Base-by-base conservation (phyloP, 2,113 vertebrate species). In the Cynocephalus volans region DNA sequence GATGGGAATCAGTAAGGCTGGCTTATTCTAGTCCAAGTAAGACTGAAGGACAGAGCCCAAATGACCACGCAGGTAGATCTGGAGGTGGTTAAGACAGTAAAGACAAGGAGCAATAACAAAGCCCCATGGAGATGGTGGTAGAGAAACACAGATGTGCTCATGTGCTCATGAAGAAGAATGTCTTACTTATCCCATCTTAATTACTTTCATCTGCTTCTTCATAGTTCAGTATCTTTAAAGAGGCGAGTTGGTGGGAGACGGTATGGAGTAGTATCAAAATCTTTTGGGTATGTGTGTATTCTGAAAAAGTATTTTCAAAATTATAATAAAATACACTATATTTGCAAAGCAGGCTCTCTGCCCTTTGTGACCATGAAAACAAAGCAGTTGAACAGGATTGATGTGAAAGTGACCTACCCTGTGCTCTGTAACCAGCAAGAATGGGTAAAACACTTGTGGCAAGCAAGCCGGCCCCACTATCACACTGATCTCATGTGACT, bases 141-240 rank as follows among this genome's bases (percentile, higher is more conserved):
- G 69, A 86, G 85, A 85, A 12, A 65, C 5, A 17, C 1, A 17
- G 65, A 58, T 89, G 86, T 93, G 92, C 85, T 96, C 77, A 58
- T 89, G 86, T 93, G 92, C 85, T 96, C 77, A 19, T 62, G 96
- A 97, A 97, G 96, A 95, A 91, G 77, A 97, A 89, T 56, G 64
- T 60, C 97, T 97, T 93, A 54, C 72, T 96, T 96, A 84, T 64
- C 64, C 76, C 60, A 80, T 60, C 92, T 94, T 95, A 95, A 97
- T 94, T 84, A 97, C 94, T 90, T 80, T 96, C 97, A 84, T 84
- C 93, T 88, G 65, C 60, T 97, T 95, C 87, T 94, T 92, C 84
- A 76, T 19, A 87, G 26, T 72, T 87, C 48, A 85, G 64, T 72
- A 82, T 76, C 41, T 41, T 83, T 95, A 93, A 91, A 95, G 52